Conservation (phyloP, 1,140 invertebrate species). For the Solenopsis invicta region DNA sequence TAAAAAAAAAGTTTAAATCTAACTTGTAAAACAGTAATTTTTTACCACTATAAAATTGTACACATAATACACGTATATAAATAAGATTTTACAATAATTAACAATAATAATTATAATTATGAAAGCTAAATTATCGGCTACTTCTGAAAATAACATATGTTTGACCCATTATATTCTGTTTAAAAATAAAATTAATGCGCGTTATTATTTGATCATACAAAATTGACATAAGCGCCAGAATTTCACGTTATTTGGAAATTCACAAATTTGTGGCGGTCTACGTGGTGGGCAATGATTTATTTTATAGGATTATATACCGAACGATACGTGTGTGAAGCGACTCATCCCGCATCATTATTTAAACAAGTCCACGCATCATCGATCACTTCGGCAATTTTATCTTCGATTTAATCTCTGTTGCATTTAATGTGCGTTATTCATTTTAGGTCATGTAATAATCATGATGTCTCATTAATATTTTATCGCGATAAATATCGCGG, state of each 20-base stretch:
- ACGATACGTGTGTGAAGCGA: background rate
- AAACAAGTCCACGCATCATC: constrained; percentile 22
- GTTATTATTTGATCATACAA: background rate
- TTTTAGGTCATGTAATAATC: constrained; percentile 36
- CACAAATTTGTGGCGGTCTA: background rate
- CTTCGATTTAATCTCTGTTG: constrained; percentile 54
- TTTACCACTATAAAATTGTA: constrained; percentile 4
- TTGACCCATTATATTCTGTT: background rate
- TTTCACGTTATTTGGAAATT: constrained; percentile 11
- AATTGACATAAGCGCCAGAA: constrained; percentile 1
- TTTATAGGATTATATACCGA: constrained; percentile 13
- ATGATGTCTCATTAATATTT: constrained; percentile 40
- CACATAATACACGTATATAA: background rate
- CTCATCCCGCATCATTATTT: constrained; percentile 27
- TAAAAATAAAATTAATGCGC: constrained; percentile 21
- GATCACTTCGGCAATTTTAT: constrained; percentile 49
- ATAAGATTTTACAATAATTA: background rate
- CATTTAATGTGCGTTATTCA: constrained; percentile 45
- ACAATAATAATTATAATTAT: background rate
- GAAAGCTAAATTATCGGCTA: background rate
- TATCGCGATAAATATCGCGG: constrained; percentile 45
- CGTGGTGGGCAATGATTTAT: constrained; percentile 10
- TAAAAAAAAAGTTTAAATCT: background rate
- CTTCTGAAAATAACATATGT: background rate
- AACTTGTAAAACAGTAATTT: background rate